phyloP scores from a whole-genome alignment of 2,888 invertebrate genomes.

The Mesorhabditis spiculigera region DNA sequence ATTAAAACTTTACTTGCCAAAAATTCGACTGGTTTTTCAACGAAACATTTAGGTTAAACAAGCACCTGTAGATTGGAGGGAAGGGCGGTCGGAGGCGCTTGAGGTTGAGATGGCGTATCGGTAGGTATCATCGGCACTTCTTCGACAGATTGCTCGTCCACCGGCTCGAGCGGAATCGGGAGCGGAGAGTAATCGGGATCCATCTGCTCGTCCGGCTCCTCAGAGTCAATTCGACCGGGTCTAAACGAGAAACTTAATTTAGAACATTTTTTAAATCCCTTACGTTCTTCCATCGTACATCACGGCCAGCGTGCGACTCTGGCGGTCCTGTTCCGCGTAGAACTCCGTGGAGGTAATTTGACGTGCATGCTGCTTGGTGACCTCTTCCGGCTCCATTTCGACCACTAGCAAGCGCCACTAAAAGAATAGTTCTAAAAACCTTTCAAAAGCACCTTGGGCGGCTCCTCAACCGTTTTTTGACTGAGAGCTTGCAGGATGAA shows the following conservation, averaged over 20 bases:
- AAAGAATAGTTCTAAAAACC: too few relatives aligned
- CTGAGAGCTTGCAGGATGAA: too few relatives aligned
- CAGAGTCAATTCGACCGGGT: neutral
- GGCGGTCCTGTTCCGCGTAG: slow-evolving; percentile 5
- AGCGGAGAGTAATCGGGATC: slow-evolving; percentile 1
- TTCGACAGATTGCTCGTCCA: neutral
- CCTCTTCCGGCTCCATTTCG: too few relatives aligned
- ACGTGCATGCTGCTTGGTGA: too few relatives aligned
- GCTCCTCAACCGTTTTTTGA: too few relatives aligned
- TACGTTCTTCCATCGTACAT: neutral
- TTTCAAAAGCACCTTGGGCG: too few relatives aligned
- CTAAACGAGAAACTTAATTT: neutral
- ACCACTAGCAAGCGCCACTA: too few relatives aligned
- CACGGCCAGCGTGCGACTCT: neutral
- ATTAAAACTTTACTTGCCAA: neutral
- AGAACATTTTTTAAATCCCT: neutral
- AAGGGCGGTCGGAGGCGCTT: neutral
- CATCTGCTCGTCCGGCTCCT: neutral
- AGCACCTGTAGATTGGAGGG: slow-evolving; percentile 1
- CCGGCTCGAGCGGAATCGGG: neutral
- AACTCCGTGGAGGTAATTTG: neutral
- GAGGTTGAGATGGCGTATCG: neutral
- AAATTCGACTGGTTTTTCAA: neutral
- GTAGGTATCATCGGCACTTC: neutral
- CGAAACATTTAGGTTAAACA: too few relatives aligned